phyloP scores from a whole-genome alignment of 2,113 vertebrate species.

The Tupaia chinensis region DNA sequence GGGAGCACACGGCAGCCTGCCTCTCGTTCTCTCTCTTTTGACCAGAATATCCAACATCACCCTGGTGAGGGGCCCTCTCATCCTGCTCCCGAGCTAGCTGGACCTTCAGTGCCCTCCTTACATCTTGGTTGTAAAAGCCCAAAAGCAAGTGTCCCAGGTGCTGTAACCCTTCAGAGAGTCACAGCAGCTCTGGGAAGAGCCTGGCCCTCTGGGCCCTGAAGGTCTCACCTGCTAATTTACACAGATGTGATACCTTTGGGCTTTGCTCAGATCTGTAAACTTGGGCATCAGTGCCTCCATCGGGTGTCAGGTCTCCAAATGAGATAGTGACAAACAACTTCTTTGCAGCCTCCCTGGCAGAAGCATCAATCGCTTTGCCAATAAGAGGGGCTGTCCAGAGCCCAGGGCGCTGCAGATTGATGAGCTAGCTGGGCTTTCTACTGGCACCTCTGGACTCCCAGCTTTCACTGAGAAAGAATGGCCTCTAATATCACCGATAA shows the following conservation, averaged over 20 bases:
- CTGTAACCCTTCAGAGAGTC: background rate
- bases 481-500: slow-evolving; percentile 34
- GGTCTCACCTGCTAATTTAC: background rate
- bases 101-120: background rate
- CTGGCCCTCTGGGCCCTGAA: background rate
- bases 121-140: background rate
- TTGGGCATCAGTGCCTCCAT: slow-evolving; percentile 13
- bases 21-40: background rate
- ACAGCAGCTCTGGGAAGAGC: background rate
- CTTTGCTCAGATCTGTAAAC: slow-evolving; percentile 50
- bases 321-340: slow-evolving; percentile 53
- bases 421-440: background rate
- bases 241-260: background rate
- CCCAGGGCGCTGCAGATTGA: slow-evolving; percentile 8
- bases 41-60: background rate
- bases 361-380: slow-evolving; percentile 56
- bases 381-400: slow-evolving; percentile 46
- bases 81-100: background rate
- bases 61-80: background rate
- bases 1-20: background rate
- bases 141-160: background rate
- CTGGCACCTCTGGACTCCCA: slow-evolving; percentile 44
- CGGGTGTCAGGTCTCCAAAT: slow-evolving; percentile 53
- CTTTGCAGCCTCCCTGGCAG: slow-evolving; percentile 26
- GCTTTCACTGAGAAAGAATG: slow-evolving; percentile 64